Percentiles rank a stretch among this genome's conserved stretches.
Evolutionary conservation across 2,113 vertebrate genomes (phyloP).

Genomic region (Charina bottae): DNA sequence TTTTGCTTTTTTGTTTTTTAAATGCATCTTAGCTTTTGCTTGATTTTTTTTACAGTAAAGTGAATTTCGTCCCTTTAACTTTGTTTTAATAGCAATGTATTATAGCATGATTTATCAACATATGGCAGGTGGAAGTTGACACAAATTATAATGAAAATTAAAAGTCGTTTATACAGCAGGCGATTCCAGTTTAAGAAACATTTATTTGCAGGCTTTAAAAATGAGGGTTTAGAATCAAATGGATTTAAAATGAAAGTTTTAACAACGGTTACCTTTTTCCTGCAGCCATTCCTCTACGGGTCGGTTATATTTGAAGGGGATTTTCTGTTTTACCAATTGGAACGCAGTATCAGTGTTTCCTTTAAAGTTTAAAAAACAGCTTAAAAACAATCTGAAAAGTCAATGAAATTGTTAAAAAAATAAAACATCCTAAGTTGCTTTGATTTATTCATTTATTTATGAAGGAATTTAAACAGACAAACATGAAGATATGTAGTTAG

Average conservation of each 20-base stretch:
- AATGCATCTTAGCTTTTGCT: slow-evolving; percentile 65
- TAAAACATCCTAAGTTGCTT: slow-evolving; percentile 75
- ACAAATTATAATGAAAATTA: slow-evolving; percentile 85
- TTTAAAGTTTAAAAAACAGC: slow-evolving; percentile 99
- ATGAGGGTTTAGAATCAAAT: slow-evolving; percentile 83
- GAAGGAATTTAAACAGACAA: slow-evolving; percentile 73
- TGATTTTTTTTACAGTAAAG: slow-evolving; percentile 60
- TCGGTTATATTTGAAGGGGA: slow-evolving; percentile 99
- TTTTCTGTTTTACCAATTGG: slow-evolving; percentile 99
- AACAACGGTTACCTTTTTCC: slow-evolving; percentile 98
- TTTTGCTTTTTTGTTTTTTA: slow-evolving; percentile 37
- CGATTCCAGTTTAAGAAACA: slow-evolving; percentile 83
- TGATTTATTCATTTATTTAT: slow-evolving; percentile 65
- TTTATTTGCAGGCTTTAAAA: slow-evolving; percentile 85
- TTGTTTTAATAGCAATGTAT: slow-evolving; percentile 87
- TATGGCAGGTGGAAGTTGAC: slow-evolving; percentile 85
- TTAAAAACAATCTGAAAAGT: slow-evolving; percentile 92
- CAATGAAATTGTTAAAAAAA: slow-evolving; percentile 77
- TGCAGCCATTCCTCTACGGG: slow-evolving; percentile 98
- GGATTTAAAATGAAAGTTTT: slow-evolving; percentile 85
- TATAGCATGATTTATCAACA: slow-evolving; percentile 85
- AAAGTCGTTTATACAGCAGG: slow-evolving; percentile 84
- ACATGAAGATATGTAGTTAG: slow-evolving; percentile 53
- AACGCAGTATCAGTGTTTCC: slow-evolving; percentile 99
- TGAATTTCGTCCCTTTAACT: slow-evolving; percentile 93